Base-by-base conservation (phyloP, 1,140 invertebrate species). In the Listronotus bonariensis region DNA sequence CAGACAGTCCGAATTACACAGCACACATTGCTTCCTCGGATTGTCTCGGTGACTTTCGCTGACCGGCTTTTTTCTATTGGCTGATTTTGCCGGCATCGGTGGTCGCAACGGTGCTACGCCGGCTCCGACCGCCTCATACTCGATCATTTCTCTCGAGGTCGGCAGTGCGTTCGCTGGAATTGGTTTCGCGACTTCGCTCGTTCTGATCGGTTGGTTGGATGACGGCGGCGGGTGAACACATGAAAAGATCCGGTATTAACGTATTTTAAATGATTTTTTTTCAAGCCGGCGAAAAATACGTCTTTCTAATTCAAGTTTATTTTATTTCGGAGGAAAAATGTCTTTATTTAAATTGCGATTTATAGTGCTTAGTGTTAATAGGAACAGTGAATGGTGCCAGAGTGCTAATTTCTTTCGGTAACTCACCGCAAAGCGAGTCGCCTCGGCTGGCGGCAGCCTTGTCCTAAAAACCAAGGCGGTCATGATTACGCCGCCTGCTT, bases 1-100 rank as follows among this genome's bases (percentile, higher is more conserved):
- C 76, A 77, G 76, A 77, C 76, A 70, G 68, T 41, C 68, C 70
- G 65, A 62, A 72, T 74, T 68, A 74, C 74, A 72, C 74, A 58
- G 59, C 43, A 67, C 57, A 60, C 56, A 12, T 51, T 38, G 11
- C 43, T 14, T n/a, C 20, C 26, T 66, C 62, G 59, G 65, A 34
- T 52, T 49, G 63, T 60, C 48, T 69, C 68, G 68, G 49, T 40
- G 17, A 12, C 12, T 32, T 60, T 57, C 67, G 67, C n/a, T 48
- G 61, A 41, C 52, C 53, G 53, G 62, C 53, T 41, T 45, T 32
- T 41, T 49, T 17, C 54, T 7, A 72, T 72, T 72, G 72, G 72
- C 64, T 40, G 48, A 45, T 62, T 52, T 20, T 34, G 49, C 49
- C 57, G 51, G 40, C 54, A 65, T 54, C 52, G 51, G 57, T 40